Conservation (phyloP, 2,888 invertebrate species). For the Zhuqinia jingwanae region DNA sequence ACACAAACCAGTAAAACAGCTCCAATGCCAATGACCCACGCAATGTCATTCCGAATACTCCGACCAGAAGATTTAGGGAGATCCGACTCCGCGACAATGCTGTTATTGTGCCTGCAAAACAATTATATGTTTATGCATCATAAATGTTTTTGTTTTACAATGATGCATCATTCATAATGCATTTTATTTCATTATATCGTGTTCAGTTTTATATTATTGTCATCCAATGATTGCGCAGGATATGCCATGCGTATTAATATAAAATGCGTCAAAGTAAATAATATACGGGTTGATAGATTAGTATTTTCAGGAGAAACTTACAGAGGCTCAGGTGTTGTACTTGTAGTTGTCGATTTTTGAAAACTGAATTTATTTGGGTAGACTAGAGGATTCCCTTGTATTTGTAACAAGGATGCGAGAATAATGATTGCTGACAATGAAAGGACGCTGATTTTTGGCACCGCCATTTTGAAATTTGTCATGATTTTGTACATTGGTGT, state of each 20-base stretch:
- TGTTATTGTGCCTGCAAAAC: conserved; percentile 40
- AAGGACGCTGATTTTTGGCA: not conserved
- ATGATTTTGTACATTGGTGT: conserved; percentile 12
- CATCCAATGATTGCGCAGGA: too few relatives aligned
- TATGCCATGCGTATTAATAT: not conserved
- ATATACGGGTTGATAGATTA: not conserved
- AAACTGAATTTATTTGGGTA: conserved; percentile 58
- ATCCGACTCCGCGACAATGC: conserved; percentile 2
- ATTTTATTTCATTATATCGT: not conserved
- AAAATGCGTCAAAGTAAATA: not conserved
- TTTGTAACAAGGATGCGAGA: conserved; percentile 7
- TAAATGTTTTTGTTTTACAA: too few relatives aligned
- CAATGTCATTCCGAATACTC: conserved; percentile 45
- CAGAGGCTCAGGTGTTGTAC: conserved; percentile 47
- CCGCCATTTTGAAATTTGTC: not conserved
- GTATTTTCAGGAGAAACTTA: conserved; percentile 29
- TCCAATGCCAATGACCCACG: conserved; percentile 25
- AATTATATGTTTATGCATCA: too few relatives aligned
- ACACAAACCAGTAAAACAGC: conserved; percentile 25
- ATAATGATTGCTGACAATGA: not conserved
- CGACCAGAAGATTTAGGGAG: not conserved
- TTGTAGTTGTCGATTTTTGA: conserved; percentile 59
- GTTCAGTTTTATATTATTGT: not conserved
- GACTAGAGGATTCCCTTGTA: conserved; percentile 57
- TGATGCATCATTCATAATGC: too few relatives aligned